Percentiles rank a stretch among this genome's conserved stretches.
phyloP scores from a whole-genome alignment of 2,888 invertebrate species.

The Pristionchus maxplancki region DNA sequence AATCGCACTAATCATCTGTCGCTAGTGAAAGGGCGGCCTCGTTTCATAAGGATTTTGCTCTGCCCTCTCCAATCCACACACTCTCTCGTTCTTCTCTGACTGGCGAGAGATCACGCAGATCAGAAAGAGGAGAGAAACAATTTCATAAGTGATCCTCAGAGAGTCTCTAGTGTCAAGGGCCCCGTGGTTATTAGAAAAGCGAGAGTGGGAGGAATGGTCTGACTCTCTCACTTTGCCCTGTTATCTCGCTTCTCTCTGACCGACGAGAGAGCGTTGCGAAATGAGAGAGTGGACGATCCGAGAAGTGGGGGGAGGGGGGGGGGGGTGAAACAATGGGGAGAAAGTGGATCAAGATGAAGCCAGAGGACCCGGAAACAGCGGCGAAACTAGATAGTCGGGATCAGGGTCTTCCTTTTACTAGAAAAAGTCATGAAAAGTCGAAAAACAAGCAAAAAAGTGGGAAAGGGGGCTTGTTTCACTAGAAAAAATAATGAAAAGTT shows the following conservation, averaged over 20 bases:
- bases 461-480: too few relatives aligned
- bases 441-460: not conserved
- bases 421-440: not conserved
- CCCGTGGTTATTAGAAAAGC: not conserved
- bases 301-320: too few relatives aligned
- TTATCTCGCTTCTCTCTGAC: too few relatives aligned
- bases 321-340: not conserved
- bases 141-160: slow-evolving; percentile 27
- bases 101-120: not conserved
- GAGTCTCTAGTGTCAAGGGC: not conserved
- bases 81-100: not conserved
- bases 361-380: not conserved
- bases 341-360: slow-evolving; percentile 41
- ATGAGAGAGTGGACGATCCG: too few relatives aligned
- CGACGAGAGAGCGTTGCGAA: too few relatives aligned
- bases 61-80: not conserved
- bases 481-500: too few relatives aligned
- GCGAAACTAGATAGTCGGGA: not conserved
- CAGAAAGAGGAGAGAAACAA: not conserved
- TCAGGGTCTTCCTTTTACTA: not conserved
- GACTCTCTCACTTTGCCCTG: too few relatives aligned
- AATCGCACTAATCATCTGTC: not conserved
- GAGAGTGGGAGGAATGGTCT: too few relatives aligned
- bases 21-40: not conserved
- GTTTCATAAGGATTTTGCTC: not conserved